Conservation (phyloP, 92 coral and sea anemone species). For the Actinernus sp. region DNA sequence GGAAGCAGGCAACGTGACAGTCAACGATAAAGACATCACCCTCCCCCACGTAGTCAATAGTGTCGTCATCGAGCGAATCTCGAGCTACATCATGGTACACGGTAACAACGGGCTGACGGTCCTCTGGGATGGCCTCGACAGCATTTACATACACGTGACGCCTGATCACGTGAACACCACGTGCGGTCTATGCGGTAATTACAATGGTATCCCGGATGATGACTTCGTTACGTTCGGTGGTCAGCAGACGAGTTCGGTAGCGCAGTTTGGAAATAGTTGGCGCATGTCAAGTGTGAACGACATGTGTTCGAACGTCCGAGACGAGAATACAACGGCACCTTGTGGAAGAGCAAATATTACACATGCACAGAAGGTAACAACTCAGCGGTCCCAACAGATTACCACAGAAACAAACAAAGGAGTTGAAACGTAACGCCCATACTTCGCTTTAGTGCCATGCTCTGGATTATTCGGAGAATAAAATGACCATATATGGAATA, state of each 20-base stretch:
- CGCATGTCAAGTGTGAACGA: slow-evolving; percentile 80
- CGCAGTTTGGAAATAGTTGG: slow-evolving; percentile 89
- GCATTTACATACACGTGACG: slow-evolving; percentile 76
- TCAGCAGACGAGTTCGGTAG: slow-evolving; percentile 74
- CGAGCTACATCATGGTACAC: slow-evolving; percentile 70
- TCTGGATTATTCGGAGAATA: too few species aligned
- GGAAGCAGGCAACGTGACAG: slow-evolving; percentile 66
- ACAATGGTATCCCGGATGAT: slow-evolving; percentile 78
- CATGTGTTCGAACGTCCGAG: slow-evolving; percentile 65
- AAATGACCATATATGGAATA: too few species aligned
- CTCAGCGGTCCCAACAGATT: too few species aligned
- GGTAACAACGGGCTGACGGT: slow-evolving; percentile 88
- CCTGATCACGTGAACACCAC: slow-evolving; percentile 82
- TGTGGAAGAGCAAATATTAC: slow-evolving; percentile 18
- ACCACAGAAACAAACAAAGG: too few species aligned
- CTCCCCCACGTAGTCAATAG: slow-evolving; percentile 78
- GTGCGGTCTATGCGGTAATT: slow-evolving; percentile 95
- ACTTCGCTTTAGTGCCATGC: too few species aligned
- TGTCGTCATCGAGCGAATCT: slow-evolving; percentile 80
- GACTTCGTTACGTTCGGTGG: slow-evolving; percentile 78
- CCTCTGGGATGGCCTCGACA: slow-evolving; percentile 86
- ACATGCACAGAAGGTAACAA: slow-evolving; percentile 26
- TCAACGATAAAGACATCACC: slow-evolving; percentile 67
- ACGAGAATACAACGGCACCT: slow-evolving; percentile 29
- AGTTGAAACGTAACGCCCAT: too few species aligned